Base-by-base conservation (phyloP, 1,140 invertebrate species). In the Trachymyrmex septentrionalis region DNA sequence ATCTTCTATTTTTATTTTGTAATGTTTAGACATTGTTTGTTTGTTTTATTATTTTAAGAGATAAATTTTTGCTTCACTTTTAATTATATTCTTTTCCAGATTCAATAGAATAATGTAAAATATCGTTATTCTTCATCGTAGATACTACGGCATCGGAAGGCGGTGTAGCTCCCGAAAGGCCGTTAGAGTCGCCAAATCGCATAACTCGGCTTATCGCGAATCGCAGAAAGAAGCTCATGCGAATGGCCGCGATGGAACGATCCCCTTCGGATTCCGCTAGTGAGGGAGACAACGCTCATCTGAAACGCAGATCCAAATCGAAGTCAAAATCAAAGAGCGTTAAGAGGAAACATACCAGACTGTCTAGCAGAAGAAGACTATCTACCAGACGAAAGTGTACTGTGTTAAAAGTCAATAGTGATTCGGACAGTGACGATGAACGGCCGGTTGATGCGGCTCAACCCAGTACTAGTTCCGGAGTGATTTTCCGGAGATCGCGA, bases 391-490 rank as follows among this genome's bases (percentile, higher is more conserved):
- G 91, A 80, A 93, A 94, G 89, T 91, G 85, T 57, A 87, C 88
- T n/a, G 86, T 91, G 63, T 72, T 90, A 61, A 93, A 91, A 59
- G 87, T 88, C 63, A 90, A 91, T 12, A 94, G 87, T 77, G 90
- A 95, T 50, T 88, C 91, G 4, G 90, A 93, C 24, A 88, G 85
- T 75, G 91, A 93, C 14, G 91, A 93, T 10, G 91, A 90, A 19
- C 87, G 73, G 57, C 71, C 82, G 6, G 67, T 92, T 34, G 94
- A 95, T 48, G 88, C 92, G 14, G 92, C 93, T n/a, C 94, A 95
- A 48, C 95, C 95, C 5, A 95, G 95, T 71, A 95, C 95, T 30
- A 95, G 95, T 77, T 93, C 93, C 7, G 94, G 94, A 1, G 57
- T 95, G 5, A 91, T 92, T 10, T 94, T 94, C 53, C 89, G 92